phyloP scores from a whole-genome alignment of 2,888 invertebrate genomes.

The Leptopilina myrica region DNA sequence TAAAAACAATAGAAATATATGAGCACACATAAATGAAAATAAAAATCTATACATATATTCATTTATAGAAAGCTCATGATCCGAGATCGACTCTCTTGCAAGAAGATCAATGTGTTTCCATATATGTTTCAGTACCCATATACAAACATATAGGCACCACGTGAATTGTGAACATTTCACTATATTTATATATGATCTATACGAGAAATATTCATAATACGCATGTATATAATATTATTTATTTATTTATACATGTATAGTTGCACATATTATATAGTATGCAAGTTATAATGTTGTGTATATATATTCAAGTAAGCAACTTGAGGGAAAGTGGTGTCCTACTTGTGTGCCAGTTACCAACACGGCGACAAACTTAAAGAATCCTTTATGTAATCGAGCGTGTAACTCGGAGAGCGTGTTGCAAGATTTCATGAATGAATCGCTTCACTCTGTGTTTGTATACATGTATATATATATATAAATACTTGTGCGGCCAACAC shows the following conservation, averaged over 20 bases:
- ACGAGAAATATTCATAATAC: neutral
- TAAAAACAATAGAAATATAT: neutral
- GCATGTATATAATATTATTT: neutral
- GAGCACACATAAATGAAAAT: neutral
- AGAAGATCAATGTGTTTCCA: conserved; percentile 2
- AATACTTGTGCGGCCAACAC: conserved; percentile 16
- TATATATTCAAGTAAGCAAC: conserved; percentile 13
- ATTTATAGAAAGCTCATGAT: conserved; percentile 21
- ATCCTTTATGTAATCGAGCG: conserved; percentile 70
- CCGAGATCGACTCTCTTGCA: conserved; percentile 7
- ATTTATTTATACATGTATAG: neutral
- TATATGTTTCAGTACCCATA: neutral
- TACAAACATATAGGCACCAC: neutral
- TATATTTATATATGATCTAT: neutral
- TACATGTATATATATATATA: conserved; percentile 40
- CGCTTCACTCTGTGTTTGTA: conserved; percentile 50
- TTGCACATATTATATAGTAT: neutral
- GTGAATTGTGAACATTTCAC: neutral
- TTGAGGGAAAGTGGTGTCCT: conserved; percentile 71
- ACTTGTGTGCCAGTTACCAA: conserved; percentile 61
- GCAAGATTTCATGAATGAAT: conserved; percentile 72
- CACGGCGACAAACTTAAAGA: conserved; percentile 47
- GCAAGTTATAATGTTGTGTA: neutral
- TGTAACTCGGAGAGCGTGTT: conserved; percentile 67
- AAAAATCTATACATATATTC: conserved; percentile 6